Percentiles rank a stretch among this genome's conserved stretches.
Evolutionary conservation across 2,797 vertebrate species (phyloP).

Genomic region (Sebastes miniatus): DNA sequence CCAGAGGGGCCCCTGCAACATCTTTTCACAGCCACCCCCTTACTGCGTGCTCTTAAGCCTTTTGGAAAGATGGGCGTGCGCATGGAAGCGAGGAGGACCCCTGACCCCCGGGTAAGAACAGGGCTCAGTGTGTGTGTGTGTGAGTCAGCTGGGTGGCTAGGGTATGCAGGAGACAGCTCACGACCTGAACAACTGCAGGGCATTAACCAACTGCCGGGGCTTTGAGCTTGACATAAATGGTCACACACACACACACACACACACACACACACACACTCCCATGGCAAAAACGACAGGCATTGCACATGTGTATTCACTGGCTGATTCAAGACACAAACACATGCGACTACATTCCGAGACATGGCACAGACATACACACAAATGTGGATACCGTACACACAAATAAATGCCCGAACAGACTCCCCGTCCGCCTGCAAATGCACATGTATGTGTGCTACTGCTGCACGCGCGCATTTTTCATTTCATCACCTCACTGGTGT

Average conservation of each 20-base stretch:
- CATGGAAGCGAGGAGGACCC: constrained; percentile 33
- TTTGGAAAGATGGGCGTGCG: constrained; percentile 31
- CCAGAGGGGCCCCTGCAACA: constrained; percentile 7
- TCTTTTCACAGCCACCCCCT: constrained; percentile 34
- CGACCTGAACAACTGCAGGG: constrained; percentile 60
- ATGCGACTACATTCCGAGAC: neutral
- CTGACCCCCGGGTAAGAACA: constrained; percentile 44
- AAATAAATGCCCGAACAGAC: neutral
- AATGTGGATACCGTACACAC: neutral
- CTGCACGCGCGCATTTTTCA: constrained; percentile 56
- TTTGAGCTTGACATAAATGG: constrained; percentile 46
- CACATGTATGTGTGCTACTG: constrained; percentile 12
- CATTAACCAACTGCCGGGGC: constrained; percentile 53
- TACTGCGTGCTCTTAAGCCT: constrained; percentile 12
- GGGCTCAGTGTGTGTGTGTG: constrained; percentile 19
- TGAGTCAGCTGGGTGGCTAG: constrained; percentile 55
- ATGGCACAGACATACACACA: neutral
- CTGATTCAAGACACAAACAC: constrained; percentile 5
- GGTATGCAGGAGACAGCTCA: constrained; percentile 39
- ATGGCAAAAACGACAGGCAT: constrained; percentile 30
- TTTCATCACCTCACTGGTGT: constrained; percentile 75
- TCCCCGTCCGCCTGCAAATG: constrained; percentile 1
- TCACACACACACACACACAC: neutral
- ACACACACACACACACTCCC: neutral
- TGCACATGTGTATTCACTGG: constrained; percentile 13